phyloP scores from a whole-genome alignment of 1,140 invertebrate species.

The Eriosoma lanigerum region DNA sequence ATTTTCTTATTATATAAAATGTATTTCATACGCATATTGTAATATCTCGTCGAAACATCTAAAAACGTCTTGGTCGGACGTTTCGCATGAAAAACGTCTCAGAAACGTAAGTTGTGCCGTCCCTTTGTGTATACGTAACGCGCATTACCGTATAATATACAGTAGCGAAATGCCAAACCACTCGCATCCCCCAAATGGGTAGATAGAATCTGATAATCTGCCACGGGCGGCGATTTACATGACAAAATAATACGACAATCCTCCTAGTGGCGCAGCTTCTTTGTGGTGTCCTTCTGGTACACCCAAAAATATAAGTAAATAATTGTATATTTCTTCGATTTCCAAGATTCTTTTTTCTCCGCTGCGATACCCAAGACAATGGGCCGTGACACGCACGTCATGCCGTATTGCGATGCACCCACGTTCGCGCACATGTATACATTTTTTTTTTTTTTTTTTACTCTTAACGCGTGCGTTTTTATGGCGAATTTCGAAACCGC shows the following conservation, averaged over 20 bases:
- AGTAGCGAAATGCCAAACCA: not conserved
- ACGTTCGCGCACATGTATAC: too few species aligned
- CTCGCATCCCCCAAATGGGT: not conserved
- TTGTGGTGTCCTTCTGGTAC: not conserved
- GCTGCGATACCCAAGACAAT: not conserved
- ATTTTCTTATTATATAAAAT: too few species aligned
- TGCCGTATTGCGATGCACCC: too few species aligned
- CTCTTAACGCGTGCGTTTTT: not conserved
- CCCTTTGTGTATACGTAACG: not conserved
- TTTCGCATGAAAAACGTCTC: not conserved
- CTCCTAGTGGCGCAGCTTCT: conserved; percentile 2
- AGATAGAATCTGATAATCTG: conserved; percentile 42
- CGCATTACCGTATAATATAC: not conserved
- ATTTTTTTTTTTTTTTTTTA: not conserved
- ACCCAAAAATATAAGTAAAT: too few species aligned
- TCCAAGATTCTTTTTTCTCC: not conserved
- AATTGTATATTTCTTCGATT: not conserved
- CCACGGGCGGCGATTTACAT: conserved; percentile 46
- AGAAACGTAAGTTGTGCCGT: not conserved
- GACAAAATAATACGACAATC: conserved; percentile 45
- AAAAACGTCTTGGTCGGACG: not conserved
- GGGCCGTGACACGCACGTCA: not conserved
- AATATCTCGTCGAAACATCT: not conserved
- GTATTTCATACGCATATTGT: too few species aligned
- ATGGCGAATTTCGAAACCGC: conserved; percentile 39